Conservation (phyloP, 2,113 vertebrate genomes). For the Nyctibius bracteatus region DNA sequence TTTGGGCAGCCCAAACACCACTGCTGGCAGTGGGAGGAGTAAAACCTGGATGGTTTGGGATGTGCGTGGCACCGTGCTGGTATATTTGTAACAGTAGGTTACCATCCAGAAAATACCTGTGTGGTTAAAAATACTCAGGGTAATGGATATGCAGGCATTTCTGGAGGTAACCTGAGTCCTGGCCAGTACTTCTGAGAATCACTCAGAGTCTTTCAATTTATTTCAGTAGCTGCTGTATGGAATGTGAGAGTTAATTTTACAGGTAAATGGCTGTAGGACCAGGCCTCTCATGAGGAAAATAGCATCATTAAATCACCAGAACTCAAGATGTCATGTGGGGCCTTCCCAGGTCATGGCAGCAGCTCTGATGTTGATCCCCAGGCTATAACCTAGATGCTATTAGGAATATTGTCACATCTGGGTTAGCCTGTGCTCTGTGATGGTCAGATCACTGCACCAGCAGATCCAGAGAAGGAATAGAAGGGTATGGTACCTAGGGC, state of each 20-base stretch:
- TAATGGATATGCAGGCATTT: neutral
- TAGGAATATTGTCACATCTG: neutral
- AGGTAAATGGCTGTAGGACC: neutral
- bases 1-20: neutral
- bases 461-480: neutral
- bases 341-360: neutral
- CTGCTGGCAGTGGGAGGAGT: neutral
- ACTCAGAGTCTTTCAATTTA: neutral
- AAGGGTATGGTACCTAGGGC: neutral
- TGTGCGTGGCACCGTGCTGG: accelerated
- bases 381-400: neutral
- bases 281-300: neutral
- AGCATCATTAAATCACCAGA: neutral
- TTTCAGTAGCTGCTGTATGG: neutral
- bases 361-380: neutral
- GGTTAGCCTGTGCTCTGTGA: neutral
- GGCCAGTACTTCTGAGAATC: neutral
- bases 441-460: neutral
- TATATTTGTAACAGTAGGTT: neutral
- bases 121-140: neutral
- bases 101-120: neutral
- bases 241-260: neutral
- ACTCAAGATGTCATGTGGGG: neutral
- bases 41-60: neutral
- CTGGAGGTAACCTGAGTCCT: neutral